Conservation (phyloP, 2,888 invertebrate species). For the Amaurobius ferox region DNA sequence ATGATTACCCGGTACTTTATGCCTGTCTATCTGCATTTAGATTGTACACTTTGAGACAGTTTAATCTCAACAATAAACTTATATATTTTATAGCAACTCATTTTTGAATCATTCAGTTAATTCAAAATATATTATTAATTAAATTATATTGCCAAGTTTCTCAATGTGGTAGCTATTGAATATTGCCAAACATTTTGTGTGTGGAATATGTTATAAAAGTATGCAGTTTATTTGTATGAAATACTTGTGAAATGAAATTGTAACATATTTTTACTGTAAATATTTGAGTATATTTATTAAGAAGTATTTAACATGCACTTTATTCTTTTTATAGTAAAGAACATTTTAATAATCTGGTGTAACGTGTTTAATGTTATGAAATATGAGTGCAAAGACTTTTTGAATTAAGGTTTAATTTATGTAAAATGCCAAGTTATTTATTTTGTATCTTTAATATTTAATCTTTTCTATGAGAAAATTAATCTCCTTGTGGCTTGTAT, state of each 20-base stretch:
- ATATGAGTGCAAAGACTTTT: background rate
- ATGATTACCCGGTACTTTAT: no score
- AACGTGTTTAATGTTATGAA: background rate
- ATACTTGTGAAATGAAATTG: background rate
- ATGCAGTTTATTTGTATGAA: background rate
- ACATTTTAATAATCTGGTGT: background rate
- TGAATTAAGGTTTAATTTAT: no score
- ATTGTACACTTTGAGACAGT: no score
- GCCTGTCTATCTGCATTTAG: no score
- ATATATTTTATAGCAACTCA: no score
- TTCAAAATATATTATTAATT: no score
- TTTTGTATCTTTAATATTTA: background rate
- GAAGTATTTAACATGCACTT: background rate
- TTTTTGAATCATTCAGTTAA: no score
- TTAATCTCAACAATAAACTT: no score
- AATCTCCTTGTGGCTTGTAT: background rate
- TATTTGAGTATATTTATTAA: slow-evolving; percentile 1
- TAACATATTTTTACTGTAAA: background rate
- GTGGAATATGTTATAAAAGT: background rate
- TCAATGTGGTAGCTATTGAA: background rate
- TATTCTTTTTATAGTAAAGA: background rate
- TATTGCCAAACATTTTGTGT: background rate
- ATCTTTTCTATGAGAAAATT: slow-evolving; percentile 4
- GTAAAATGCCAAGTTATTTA: background rate
- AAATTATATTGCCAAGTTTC: background rate